Base-by-base conservation (phyloP, 2,888 invertebrate species). In the Drosophila planitibia region DNA sequence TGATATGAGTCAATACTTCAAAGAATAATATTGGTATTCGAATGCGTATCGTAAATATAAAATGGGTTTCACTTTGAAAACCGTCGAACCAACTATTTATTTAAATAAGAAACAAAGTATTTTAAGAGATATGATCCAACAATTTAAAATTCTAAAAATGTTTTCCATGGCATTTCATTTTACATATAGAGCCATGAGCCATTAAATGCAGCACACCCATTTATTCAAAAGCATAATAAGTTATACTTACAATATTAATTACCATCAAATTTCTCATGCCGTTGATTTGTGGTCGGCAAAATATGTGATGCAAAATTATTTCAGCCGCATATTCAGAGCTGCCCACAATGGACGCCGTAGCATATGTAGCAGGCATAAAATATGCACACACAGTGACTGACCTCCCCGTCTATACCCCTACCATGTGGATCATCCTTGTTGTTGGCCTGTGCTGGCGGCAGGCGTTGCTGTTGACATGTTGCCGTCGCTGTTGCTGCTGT, bases 391-490 rank as follows among this genome's bases (percentile, higher is more conserved):
- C 41, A 57, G 39, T 57, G 57, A 30, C 65, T 61, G 58, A 57
- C 68, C 44, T 55, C 30, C 47, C 52, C 52, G 28, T 19, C 52
- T 30, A 14, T 16, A 16, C 47, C 53, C 44, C 30, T 6, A 25
- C 30, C 47, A 44, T 53, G 58, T 47, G 70, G 74, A 79, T 82
- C 79, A 79, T 79, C 79, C 79, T 74, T 60, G 79, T 61, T 60
- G 74, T 61, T 69, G 73, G 62, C 39, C 30, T 51, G 44, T 49
- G 65, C 55, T 54, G 51, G 61, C 49, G 67, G 83, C 90, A 85
- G 86, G 90, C 90, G 85, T 87, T 85, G 85, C 76, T 81, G 83
- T 85, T 88, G 89, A 88, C 90, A 83, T 85, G 89, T 88, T 85
- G 90, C 85, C 83, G 81, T 79, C 84, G 82, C 71, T 66, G 76